These are phyloP conservation scores for Montifringilla adamsi DNA, from an alignment of 2,113 vertebrate genomes.

Conservation along the genomic window DNA sequence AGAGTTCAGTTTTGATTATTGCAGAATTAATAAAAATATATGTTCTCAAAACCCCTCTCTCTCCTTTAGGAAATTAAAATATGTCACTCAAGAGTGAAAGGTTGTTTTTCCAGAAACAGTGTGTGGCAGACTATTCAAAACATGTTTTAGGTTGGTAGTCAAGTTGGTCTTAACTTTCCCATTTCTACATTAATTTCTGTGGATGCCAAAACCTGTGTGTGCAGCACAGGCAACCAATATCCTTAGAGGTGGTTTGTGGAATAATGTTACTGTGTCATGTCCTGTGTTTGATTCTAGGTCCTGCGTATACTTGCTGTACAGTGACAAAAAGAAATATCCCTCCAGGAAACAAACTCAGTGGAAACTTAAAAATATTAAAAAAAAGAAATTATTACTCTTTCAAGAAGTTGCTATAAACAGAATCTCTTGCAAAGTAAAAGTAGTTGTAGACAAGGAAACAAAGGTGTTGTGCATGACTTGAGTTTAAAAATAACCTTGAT, in stretches of 20 bases:
- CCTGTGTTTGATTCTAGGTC: not conserved
- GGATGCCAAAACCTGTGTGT: not conserved
- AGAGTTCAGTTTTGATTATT: not conserved
- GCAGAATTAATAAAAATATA: not conserved
- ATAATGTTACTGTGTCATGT: not conserved
- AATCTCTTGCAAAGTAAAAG: not conserved
- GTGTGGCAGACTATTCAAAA: not conserved
- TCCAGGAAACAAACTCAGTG: not conserved
- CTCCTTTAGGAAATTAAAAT: not conserved
- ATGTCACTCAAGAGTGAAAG: not conserved
- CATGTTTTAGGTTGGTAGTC: not conserved
- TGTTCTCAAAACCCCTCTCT: not conserved
- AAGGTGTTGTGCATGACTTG: not conserved
- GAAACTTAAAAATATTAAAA: not conserved
- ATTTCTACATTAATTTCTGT: not conserved
- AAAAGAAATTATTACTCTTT: not conserved
- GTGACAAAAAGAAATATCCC: not conserved
- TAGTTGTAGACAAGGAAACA: not conserved
- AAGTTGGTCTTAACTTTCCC: not conserved
- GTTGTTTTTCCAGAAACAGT: not conserved
- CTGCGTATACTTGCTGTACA: not conserved
- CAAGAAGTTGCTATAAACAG: not conserved
- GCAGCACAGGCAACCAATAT: not conserved
- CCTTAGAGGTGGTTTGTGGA: not conserved
- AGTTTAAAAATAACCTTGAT: not conserved